These are phyloP conservation scores for Dioctria linearis DNA, from an alignment of 2,888 invertebrate species.

Conservation along the genomic window DNA sequence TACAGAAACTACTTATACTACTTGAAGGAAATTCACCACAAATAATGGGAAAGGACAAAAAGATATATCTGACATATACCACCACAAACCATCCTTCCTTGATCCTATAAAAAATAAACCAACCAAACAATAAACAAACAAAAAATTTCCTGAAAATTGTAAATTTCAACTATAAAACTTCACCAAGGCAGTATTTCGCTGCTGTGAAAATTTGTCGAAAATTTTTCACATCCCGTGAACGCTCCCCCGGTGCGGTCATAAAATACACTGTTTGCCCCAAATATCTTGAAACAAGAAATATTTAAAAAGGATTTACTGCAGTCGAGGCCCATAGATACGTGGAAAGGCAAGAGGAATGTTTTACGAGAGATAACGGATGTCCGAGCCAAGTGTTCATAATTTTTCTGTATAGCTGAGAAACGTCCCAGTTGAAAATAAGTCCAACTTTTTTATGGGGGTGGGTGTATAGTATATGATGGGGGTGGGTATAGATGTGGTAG, in stretches of 20 bases:
- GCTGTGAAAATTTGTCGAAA: background rate
- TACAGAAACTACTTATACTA: background rate
- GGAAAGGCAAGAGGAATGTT: slow-evolving; percentile 1
- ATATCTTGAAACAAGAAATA: slow-evolving; percentile 37
- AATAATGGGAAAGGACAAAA: background rate
- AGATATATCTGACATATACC: background rate
- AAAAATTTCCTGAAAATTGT: no score
- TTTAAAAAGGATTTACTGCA: slow-evolving; percentile 45
- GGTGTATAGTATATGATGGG: no score
- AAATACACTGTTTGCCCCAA: slow-evolving; percentile 2
- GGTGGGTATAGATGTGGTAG: no score
- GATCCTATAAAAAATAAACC: no score
- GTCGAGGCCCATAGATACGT: background rate
- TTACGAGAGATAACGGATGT: slow-evolving; percentile 19
- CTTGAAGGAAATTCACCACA: background rate
- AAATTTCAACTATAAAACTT: background rate
- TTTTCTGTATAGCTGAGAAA: slow-evolving; percentile 32
- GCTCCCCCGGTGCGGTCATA: background rate
- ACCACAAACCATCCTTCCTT: no score
- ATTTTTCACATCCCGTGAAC: background rate
- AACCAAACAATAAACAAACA: no score
- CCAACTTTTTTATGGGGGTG: slow-evolving; percentile 28
- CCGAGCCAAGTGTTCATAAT: slow-evolving; percentile 47
- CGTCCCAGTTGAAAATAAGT: slow-evolving; percentile 33
- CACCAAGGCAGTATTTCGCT: background rate